Base-by-base conservation (phyloP, 2,888 invertebrate genomes). In the Clostera curtula region DNA sequence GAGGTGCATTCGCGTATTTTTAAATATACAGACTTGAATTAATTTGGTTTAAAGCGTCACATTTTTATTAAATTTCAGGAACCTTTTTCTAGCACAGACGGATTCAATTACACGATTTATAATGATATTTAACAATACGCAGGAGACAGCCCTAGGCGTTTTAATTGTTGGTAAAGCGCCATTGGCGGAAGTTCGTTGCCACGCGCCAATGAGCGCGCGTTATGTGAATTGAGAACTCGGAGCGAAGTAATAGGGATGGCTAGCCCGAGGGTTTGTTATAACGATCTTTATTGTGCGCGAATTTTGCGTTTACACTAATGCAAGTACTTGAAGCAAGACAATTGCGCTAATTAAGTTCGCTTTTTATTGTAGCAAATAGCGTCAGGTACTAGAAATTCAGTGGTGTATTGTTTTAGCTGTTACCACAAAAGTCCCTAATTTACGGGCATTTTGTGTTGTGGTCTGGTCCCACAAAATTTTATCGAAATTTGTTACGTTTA, bases 101-200 rank as follows among this genome's bases (percentile, higher is more conserved):
- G n/a, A n/a, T n/a, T n/a, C n/a, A n/a, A n/a, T n/a, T n/a, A n/a
- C n/a, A n/a, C n/a, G n/a, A 50, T 55, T 58, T 49, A 37, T 50
- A 54, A 56, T 52, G 54, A 51, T 46, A 46, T 48, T 41, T 34
- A 46, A 64, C 62, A 64, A 66, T 60, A 43, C 36, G 32, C 32
- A 22, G 37, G 51, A 30, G 57, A 53, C 55, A 64, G 43, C 67
- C 70, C 56, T 67, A 43, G 53, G 53, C 49, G 38, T 34, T 56
- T 64, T 61, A 59, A 69, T 69, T 67, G 65, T 68, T 49, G 43
- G 49, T 43, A 41, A 52, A 49, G 44, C 48, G 43, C 54, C 56
- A 70, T 69, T 63, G 70, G 61, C 57, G 70, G 70, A 65, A 52
- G 59, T 64, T 70, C 62, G 54, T 70, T 62, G 67, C 54, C 53